phyloP scores from a whole-genome alignment of 1,140 invertebrate genomes.

The Diachasmimorpha longicaudata region DNA sequence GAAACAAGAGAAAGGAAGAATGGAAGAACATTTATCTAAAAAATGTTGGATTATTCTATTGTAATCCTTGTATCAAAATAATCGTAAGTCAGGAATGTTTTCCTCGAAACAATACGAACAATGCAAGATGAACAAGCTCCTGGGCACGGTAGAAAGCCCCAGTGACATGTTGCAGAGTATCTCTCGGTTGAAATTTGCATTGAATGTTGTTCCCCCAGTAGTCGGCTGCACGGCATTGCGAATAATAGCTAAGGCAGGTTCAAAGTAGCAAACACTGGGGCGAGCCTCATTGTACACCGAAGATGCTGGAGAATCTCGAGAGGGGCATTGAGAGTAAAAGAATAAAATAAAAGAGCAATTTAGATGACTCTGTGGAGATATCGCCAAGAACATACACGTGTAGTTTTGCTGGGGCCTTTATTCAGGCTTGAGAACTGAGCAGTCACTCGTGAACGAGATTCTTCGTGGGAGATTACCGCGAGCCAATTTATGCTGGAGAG shows the following conservation, averaged over 20 bases:
- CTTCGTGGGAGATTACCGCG: neutral
- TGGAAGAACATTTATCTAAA: no score
- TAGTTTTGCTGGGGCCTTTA: slow-evolving; percentile 1
- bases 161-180: slow-evolving; percentile 29
- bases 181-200: slow-evolving; percentile 21
- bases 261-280: neutral
- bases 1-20: no score
- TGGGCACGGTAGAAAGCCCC: slow-evolving; percentile 1
- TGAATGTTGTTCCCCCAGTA: slow-evolving; percentile 14
- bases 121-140: neutral
- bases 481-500: neutral
- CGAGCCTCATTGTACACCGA: neutral
- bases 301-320: neutral
- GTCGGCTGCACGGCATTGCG: neutral
- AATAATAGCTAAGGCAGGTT: neutral
- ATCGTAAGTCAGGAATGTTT: no score
- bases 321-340: neutral
- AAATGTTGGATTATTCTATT: no score
- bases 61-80: no score
- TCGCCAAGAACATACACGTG: slow-evolving; percentile 33
- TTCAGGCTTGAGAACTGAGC: neutral
- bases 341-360: slow-evolving; percentile 33
- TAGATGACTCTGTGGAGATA: slow-evolving; percentile 42
- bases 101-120: no score
- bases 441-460: neutral